These are phyloP conservation scores for Leptopilina boulardi DNA, from an alignment of 1,140 invertebrate genomes.

Conservation along the genomic window DNA sequence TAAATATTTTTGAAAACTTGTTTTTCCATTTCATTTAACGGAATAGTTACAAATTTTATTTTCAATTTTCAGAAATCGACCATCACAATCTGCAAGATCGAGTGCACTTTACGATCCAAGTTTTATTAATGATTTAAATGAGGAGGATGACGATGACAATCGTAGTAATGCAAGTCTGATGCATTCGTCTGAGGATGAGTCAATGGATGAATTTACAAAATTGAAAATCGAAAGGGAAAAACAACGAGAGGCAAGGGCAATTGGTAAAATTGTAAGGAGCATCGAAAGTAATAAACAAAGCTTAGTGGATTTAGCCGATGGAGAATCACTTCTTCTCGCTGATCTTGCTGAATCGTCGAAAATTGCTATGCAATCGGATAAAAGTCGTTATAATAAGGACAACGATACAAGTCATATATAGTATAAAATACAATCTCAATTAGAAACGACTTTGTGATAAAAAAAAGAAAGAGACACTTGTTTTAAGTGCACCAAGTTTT, in stretches of 20 bases:
- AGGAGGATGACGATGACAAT: conserved; percentile 26
- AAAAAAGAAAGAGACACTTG: conserved; percentile 13
- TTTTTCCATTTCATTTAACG: no score
- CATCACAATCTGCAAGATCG: conserved; percentile 53
- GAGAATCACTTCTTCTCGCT: conserved; percentile 58
- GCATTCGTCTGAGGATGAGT: conserved; percentile 37
- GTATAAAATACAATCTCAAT: not conserved
- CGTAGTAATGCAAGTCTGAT: not conserved
- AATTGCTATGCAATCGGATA: conserved; percentile 6
- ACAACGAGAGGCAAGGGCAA: conserved; percentile 71
- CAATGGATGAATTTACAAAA: conserved; percentile 76
- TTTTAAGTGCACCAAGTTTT: not conserved
- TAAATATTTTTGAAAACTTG: not conserved
- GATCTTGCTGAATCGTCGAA: conserved; percentile 61
- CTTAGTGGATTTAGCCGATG: conserved; percentile 39
- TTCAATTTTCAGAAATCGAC: conserved; percentile 48
- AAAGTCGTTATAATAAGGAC: not conserved
- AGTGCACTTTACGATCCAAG: conserved; percentile 54
- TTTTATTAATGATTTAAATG: conserved; percentile 41
- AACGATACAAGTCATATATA: not conserved
- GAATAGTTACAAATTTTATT: not conserved
- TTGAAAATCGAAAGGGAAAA: conserved; percentile 75
- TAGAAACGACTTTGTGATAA: conserved; percentile 14
- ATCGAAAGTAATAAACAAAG: conserved; percentile 64
- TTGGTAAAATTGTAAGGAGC: conserved; percentile 74